phyloP scores from a whole-genome alignment of 1,140 invertebrate genomes.

The Ips typographus region DNA sequence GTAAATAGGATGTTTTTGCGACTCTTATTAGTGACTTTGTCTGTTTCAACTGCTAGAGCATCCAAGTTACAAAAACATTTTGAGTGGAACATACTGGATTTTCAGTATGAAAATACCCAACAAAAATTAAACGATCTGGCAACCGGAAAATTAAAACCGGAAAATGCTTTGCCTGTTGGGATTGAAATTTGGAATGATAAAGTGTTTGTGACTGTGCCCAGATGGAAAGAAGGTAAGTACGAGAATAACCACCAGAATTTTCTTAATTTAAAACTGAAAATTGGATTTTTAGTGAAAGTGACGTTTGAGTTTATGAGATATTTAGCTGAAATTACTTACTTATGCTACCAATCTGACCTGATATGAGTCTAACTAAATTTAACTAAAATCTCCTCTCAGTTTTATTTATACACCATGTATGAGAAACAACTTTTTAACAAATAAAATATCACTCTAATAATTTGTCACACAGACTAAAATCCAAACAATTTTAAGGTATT shows the following conservation, averaged over 20 bases:
- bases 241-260: background rate
- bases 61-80: slow-evolving; percentile 63
- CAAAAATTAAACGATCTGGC: slow-evolving; percentile 63
- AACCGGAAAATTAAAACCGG: slow-evolving; percentile 65
- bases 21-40: too few species aligned
- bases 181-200: slow-evolving; percentile 77
- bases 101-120: slow-evolving; percentile 64
- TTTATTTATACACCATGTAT: too few species aligned
- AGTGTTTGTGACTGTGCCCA: slow-evolving; percentile 74
- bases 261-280: background rate
- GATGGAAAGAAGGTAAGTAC: slow-evolving; percentile 59
- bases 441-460: background rate
- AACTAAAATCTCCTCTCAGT: too few species aligned
- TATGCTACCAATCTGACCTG: too few species aligned
- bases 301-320: too few species aligned
- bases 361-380: too few species aligned
- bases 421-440: too few species aligned
- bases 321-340: too few species aligned
- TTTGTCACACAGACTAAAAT: background rate
- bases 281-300: background rate
- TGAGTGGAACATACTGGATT: slow-evolving; percentile 75
- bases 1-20: too few species aligned
- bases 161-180: slow-evolving; percentile 76
- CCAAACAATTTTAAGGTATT: slow-evolving; percentile 60
- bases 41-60: too few species aligned